These are phyloP conservation scores for Agrilus planipennis DNA, from an alignment of 1,140 invertebrate species.

Conservation along the genomic window DNA sequence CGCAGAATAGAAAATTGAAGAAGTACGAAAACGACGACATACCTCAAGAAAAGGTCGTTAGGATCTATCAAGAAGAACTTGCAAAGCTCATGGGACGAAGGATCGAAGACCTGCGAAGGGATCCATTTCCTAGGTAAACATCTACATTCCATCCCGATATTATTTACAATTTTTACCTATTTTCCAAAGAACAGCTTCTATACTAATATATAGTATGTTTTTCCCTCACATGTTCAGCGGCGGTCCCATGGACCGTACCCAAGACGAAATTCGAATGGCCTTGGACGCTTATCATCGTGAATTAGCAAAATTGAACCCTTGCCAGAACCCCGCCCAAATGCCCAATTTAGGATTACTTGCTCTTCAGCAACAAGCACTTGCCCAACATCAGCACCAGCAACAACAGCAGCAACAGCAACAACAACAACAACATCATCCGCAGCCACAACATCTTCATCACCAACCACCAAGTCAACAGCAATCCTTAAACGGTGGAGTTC, in stretches of 20 bases:
- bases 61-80: constrained; percentile 93
- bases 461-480: constrained; percentile 30
- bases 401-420: too few species aligned
- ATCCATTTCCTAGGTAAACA: constrained; percentile 57
- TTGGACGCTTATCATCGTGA: constrained; percentile 87
- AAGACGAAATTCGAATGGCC: constrained; percentile 78
- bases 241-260: constrained; percentile 57
- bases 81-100: constrained; percentile 79
- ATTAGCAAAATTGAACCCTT: constrained; percentile 70
- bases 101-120: constrained; percentile 57
- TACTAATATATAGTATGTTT: constrained; percentile 55
- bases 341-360: constrained; percentile 52
- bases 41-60: constrained; percentile 91
- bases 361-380: constrained; percentile 58
- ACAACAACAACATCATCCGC: constrained; percentile 25
- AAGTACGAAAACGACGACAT: constrained; percentile 90
- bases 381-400: constrained; percentile 21
- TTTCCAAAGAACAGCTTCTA: constrained; percentile 33
- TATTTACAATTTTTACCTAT: neutral
- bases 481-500: constrained; percentile 53
- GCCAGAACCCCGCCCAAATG: constrained; percentile 42
- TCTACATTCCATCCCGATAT: neutral
- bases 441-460: constrained; percentile 43
- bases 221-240: constrained; percentile 67
- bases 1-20: constrained; percentile 60